These are phyloP conservation scores for Syncerus caffer DNA, from an alignment of 2,797 vertebrate genomes.

Conservation along the genomic window DNA sequence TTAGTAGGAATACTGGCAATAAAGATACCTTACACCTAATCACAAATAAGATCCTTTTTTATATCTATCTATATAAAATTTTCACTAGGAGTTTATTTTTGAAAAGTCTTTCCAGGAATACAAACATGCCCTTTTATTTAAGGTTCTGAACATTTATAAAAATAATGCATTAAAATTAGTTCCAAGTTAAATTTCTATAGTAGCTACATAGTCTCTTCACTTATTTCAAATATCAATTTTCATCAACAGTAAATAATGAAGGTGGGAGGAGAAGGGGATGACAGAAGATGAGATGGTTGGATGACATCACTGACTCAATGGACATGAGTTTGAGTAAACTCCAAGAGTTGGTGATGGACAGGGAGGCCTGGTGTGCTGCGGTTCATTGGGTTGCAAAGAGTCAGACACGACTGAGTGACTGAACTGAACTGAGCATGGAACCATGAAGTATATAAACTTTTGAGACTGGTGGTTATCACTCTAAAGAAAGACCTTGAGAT, in stretches of 20 bases:
- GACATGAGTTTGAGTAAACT: not conserved
- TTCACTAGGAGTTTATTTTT: not conserved
- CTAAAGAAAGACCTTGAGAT: not conserved
- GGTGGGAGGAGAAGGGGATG: not conserved
- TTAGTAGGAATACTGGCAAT: not conserved
- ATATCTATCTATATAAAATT: not conserved
- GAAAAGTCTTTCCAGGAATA: not conserved
- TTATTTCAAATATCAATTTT: constrained; percentile 24
- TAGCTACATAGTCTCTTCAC: not conserved
- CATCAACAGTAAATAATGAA: not conserved
- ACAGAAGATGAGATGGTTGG: not conserved
- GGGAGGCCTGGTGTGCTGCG: not conserved
- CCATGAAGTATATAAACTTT: not conserved
- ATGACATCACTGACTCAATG: not conserved
- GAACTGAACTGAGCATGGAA: not conserved
- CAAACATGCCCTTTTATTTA: not conserved
- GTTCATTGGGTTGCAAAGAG: not conserved
- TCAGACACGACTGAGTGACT: no score
- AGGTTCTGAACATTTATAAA: not conserved
- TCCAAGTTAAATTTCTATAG: not conserved
- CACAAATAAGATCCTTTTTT: not conserved
- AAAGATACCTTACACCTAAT: not conserved
- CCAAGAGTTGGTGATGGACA: not conserved
- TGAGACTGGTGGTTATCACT: not conserved
- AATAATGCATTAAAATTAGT: not conserved